Percentiles rank a stretch among this genome's conserved stretches.
These are phyloP conservation scores for Drosophila micromelanica DNA, from an alignment of 1,140 invertebrate species.

Conservation along the genomic window DNA sequence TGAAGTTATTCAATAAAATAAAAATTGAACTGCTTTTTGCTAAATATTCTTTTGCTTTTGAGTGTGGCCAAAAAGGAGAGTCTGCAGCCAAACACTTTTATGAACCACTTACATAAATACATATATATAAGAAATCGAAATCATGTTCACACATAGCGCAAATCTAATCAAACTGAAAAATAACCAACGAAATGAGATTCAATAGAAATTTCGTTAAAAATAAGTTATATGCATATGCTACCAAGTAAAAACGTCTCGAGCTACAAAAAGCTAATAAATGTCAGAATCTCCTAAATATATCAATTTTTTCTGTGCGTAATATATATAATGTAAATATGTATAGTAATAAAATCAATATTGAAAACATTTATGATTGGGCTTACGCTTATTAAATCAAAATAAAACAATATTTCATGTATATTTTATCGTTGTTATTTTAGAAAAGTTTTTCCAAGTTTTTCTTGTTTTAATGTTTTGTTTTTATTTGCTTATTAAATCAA, in stretches of 20 bases:
- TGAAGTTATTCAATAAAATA: conserved; percentile 82
- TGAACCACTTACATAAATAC: neutral
- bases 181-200: conserved; percentile 4
- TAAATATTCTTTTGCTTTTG: conserved; percentile 48
- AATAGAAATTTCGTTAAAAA: neutral
- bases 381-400: neutral
- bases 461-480: neutral
- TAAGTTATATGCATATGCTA: no score
- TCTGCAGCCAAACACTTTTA: neutral
- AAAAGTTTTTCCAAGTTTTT: no score
- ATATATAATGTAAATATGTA: no score
- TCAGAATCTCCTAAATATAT: no score
- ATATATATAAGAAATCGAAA: conserved; percentile 3
- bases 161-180: conserved; percentile 17
- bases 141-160: neutral
- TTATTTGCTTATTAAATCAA: no score
- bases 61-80: conserved; percentile 18
- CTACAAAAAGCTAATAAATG: no score
- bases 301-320: no score
- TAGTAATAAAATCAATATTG: no score
- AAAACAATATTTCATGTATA: neutral
- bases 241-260: no score
- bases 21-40: conserved; percentile 70
- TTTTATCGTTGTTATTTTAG: neutral
- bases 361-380: neutral